Conservation (phyloP, 2,113 vertebrate genomes). For the Tupaia chinensis region DNA sequence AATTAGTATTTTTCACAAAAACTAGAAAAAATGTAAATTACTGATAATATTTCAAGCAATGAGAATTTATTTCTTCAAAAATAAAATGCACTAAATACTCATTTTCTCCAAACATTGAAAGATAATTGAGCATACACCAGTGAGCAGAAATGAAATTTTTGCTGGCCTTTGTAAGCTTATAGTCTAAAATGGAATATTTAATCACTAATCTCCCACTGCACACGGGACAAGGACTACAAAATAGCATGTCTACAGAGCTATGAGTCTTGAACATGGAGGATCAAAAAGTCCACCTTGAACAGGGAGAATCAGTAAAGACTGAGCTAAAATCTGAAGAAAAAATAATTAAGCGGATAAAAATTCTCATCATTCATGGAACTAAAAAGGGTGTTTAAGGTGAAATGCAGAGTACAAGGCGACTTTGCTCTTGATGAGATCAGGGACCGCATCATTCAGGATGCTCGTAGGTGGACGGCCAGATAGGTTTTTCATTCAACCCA, state of each 20-base stretch:
- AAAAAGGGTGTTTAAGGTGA: background rate
- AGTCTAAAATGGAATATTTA: background rate
- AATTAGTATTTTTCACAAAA: background rate
- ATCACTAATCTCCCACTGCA: background rate
- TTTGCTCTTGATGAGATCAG: background rate
- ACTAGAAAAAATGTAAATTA: slow-evolving; percentile 9
- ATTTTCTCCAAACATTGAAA: background rate
- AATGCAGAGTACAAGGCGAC: background rate
- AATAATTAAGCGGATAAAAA: background rate
- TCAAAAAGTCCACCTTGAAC: background rate
- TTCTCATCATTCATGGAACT: background rate
- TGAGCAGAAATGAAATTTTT: background rate
- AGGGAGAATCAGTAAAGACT: background rate
- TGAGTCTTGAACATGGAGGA: background rate
- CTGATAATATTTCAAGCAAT: background rate
- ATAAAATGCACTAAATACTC: background rate
- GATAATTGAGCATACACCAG: background rate
- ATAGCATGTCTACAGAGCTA: background rate
- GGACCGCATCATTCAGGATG: background rate
- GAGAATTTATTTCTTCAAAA: background rate
- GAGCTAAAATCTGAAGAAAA: background rate
- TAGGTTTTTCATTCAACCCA: background rate
- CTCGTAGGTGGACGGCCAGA: fast-evolving
- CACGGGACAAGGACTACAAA: background rate
- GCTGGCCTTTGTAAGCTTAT: background rate